These are phyloP conservation scores for Rhopalosiphum nymphaeae DNA, from an alignment of 2,888 invertebrate genomes.

Conservation along the genomic window DNA sequence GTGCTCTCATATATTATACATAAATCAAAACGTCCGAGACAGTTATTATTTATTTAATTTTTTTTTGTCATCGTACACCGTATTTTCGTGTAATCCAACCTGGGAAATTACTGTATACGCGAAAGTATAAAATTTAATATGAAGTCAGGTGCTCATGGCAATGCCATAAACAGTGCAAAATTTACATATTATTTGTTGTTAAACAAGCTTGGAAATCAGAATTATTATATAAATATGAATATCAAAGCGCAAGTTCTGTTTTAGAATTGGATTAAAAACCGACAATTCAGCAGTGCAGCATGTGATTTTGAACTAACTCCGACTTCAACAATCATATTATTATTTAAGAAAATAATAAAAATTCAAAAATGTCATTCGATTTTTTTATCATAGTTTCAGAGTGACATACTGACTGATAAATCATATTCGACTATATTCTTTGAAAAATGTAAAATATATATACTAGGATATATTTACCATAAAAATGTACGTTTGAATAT, in stretches of 20 bases:
- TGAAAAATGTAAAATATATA: neutral
- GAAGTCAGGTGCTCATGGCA: conserved; percentile 25
- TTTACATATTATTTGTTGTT: conserved; percentile 22
- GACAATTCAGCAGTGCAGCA: neutral
- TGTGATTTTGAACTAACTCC: neutral
- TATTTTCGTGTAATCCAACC: conserved; percentile 12
- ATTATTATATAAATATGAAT: neutral
- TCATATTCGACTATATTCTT: neutral
- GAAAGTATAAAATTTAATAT: neutral
- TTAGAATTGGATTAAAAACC: neutral
- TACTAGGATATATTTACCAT: too few relatives aligned
- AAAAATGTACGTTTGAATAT: too few relatives aligned
- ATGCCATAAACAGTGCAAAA: neutral
- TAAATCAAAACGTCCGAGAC: conserved; percentile 35
- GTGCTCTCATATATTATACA: neutral
- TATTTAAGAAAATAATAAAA: neutral
- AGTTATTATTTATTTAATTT: conserved; percentile 25
- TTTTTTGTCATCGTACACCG: neutral
- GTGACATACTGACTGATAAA: neutral
- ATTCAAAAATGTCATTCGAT: neutral
- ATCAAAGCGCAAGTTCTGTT: neutral
- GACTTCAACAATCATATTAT: neutral
- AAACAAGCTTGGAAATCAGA: neutral
- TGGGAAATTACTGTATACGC: neutral
- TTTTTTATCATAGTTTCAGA: neutral